Evolutionary conservation across 2,888 invertebrate genomes (phyloP).

Genomic region (Lasioglossum calceatum): DNA sequence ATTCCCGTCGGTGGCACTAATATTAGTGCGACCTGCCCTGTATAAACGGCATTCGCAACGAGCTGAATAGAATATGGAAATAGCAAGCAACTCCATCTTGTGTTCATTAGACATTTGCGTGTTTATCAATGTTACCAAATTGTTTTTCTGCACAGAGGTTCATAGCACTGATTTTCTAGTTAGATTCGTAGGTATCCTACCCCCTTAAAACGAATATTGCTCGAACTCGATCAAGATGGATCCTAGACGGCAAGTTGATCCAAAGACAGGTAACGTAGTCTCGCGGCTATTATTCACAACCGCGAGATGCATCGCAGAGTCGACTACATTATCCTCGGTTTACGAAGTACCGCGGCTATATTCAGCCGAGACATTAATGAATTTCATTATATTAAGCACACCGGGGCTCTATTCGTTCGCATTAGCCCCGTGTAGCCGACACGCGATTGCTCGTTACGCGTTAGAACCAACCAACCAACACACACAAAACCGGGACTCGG

Average conservation of each 20-base stretch:
- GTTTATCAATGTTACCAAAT: no score
- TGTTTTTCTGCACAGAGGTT: no score
- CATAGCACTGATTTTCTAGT: no score
- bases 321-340: not conserved
- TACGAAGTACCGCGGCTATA: not conserved
- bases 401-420: slow-evolving; percentile 8
- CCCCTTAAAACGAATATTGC: not conserved
- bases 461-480: not conserved
- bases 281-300: not conserved
- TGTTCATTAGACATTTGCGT: no score
- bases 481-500: not conserved
- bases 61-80: no score
- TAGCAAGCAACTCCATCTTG: no score
- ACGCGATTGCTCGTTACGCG: slow-evolving; percentile 5
- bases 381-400: slow-evolving; percentile 17
- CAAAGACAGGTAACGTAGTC: not conserved
- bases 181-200: no score
- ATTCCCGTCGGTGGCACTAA: no score
- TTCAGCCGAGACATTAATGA: not conserved
- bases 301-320: not conserved
- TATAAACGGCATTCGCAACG: no score
- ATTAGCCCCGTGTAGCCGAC: not conserved
- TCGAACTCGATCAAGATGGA: not conserved
- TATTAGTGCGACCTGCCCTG: no score
- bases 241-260: not conserved